These are phyloP conservation scores for Frieseomelitta varia DNA, from an alignment of 1,140 invertebrate genomes.

Conservation along the genomic window DNA sequence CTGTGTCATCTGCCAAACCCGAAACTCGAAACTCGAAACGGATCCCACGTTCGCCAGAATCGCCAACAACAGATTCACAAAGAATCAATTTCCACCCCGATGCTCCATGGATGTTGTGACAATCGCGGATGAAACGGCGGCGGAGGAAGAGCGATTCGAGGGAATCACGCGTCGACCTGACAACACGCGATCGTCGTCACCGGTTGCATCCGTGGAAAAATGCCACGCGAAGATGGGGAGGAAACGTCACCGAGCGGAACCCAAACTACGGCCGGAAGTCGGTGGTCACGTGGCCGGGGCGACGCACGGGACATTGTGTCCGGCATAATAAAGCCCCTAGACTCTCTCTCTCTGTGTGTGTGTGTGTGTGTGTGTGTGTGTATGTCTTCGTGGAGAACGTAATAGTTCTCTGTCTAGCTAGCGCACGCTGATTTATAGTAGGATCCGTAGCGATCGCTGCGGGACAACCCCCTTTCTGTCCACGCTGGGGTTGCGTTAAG, in stretches of 20 bases:
- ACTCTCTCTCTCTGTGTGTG: no score
- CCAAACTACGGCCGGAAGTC: conserved; percentile 69
- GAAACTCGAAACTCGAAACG: no score
- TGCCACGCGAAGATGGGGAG: conserved; percentile 9
- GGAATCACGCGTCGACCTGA: conserved; percentile 38
- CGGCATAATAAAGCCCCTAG: conserved; percentile 66
- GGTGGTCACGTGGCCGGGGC: conserved; percentile 67
- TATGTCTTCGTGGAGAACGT: conserved; percentile 57
- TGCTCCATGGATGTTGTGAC: conserved; percentile 23
- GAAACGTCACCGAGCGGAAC: conserved; percentile 58
- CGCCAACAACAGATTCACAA: no score
- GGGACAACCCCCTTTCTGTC: conserved; percentile 51
- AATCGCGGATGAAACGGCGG: conserved; percentile 1
- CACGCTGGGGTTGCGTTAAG: conserved; percentile 39
- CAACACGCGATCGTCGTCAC: conserved; percentile 57
- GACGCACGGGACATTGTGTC: conserved; percentile 65
- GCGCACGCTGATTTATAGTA: conserved; percentile 61
- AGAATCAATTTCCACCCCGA: not conserved
- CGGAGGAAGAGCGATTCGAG: not conserved
- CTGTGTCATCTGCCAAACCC: no score
- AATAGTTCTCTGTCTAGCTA: conserved; percentile 54
- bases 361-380: conserved; percentile 23
- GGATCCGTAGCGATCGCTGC: conserved; percentile 49
- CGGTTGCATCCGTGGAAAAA: conserved; percentile 39
- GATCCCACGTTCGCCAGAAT: no score